phyloP scores from a whole-genome alignment of 2,113 vertebrate species.

The Myotis brandtii region DNA sequence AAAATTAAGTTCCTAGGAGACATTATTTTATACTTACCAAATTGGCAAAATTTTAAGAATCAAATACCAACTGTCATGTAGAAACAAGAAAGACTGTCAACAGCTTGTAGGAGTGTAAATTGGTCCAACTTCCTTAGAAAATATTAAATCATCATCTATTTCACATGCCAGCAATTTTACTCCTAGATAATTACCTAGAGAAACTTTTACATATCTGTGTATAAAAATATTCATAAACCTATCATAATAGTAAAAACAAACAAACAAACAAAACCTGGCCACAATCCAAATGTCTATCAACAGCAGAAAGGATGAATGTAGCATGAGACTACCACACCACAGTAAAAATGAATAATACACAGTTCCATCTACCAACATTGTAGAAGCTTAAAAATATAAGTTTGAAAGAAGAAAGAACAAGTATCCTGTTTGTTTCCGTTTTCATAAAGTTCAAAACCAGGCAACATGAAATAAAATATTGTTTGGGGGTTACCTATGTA shows the following conservation, averaged over 20 bases:
- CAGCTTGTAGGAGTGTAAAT: background rate
- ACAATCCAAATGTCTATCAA: background rate
- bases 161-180: background rate
- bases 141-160: background rate
- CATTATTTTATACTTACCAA: background rate
- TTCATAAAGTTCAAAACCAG: background rate
- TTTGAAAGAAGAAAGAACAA: background rate
- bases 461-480: background rate
- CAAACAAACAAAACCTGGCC: background rate
- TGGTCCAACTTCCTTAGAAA: slow-evolving; percentile 2
- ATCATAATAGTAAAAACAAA: background rate
- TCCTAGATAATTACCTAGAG: background rate
- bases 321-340: background rate
- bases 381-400: background rate
- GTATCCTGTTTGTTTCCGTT: background rate
- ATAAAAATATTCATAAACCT: background rate
- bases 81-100: background rate
- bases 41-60: background rate
- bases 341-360: background rate
- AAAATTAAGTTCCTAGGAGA: background rate
- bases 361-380: background rate
- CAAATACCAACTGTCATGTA: background rate
- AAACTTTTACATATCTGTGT: background rate
- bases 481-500: background rate
- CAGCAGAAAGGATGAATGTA: background rate